Evolutionary conservation across 2,113 vertebrate genomes (phyloP), one percentile per base, ranked within the genome.

Genomic region (Columba livia): DNA sequence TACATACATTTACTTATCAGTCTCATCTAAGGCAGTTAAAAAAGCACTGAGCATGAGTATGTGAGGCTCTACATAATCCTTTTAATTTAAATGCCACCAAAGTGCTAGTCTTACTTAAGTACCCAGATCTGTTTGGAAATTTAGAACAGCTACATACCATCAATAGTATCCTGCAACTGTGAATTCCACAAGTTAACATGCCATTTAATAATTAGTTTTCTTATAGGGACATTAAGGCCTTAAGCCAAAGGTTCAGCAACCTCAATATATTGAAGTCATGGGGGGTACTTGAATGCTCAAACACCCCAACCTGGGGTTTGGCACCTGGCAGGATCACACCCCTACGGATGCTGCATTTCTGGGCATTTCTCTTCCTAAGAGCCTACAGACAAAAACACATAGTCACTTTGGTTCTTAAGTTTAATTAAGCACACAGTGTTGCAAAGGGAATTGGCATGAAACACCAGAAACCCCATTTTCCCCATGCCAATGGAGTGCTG

Each of bases 1-100:
- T 93, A 86, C 77, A n/a, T 84, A 90, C 61, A 38, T 75, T 96
- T 94, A 81, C 85, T 95, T 90, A 6, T 19, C 86, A 90, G 64
- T 74, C 50, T 79, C 56, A 92, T 75, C 65, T 84, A 65, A 93
- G n/a, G 79, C 51, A 89, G 77, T 50, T 75, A 57, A 17, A 87
- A 93, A 96, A 94, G 85, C 79, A 90, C 48, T 48, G 57, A 92
- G 77, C 48, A 32, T 9, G 51, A 80, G 23, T 65, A 57, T 0
- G 2, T 65, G 67, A 85, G n/a, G 62, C 38, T 61, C 69, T 78
- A 78, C 57, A 54, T 62, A 89, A 88, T 81, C 65, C 19, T 94
- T 93, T 71, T 44, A 73, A 94, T 90, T 85, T 79, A 79, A 90
- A 83, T 74, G 44, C 67, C 25, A 73, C 38, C 34, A 16, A 83